Conservation (phyloP, 2,888 invertebrate genomes). For the Neocrepidodera transversa region DNA sequence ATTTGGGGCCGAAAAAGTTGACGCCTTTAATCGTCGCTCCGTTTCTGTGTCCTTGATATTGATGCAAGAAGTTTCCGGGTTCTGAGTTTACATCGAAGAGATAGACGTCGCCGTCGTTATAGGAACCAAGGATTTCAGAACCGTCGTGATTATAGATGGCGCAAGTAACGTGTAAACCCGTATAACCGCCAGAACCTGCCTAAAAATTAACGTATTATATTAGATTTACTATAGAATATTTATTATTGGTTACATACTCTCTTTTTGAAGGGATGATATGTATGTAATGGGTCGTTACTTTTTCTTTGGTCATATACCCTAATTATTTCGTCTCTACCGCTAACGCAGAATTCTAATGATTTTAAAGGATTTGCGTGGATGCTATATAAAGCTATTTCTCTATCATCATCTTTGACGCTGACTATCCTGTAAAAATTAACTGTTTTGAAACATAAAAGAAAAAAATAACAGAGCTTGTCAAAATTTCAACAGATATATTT, state of each 20-base stretch:
- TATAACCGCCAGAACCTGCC: slow-evolving; percentile 8
- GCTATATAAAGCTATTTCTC: slow-evolving; percentile 82
- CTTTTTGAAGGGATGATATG: slow-evolving; percentile 51
- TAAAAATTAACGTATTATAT: slow-evolving; percentile 1
- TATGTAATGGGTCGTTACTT: slow-evolving; percentile 46
- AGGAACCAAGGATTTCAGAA: slow-evolving; percentile 89
- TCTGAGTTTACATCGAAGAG: slow-evolving; percentile 73
- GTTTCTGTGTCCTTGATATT: slow-evolving; percentile 66
- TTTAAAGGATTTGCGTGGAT: slow-evolving; percentile 84
- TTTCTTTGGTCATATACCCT: slow-evolving; percentile 73
- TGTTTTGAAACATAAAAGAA: too few species aligned
- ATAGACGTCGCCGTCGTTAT: slow-evolving; percentile 93
- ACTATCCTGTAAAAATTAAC: slow-evolving; percentile 64
- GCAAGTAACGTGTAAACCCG: slow-evolving; percentile 76
- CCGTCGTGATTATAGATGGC: slow-evolving; percentile 92
- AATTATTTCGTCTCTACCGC: slow-evolving; percentile 82
- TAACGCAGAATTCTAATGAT: slow-evolving; percentile 79
- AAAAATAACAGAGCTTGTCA: too few species aligned
- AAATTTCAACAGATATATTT: too few species aligned
- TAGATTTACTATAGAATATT: neutral
- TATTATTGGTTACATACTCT: slow-evolving; percentile 31
- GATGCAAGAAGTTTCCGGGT: slow-evolving; percentile 64
- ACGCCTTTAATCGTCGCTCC: slow-evolving; percentile 73
- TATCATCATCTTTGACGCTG: slow-evolving; percentile 65
- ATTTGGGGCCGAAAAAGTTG: slow-evolving; percentile 90